phyloP scores from a whole-genome alignment of 2,888 invertebrate genomes.

The Mechanitis mazaeus region DNA sequence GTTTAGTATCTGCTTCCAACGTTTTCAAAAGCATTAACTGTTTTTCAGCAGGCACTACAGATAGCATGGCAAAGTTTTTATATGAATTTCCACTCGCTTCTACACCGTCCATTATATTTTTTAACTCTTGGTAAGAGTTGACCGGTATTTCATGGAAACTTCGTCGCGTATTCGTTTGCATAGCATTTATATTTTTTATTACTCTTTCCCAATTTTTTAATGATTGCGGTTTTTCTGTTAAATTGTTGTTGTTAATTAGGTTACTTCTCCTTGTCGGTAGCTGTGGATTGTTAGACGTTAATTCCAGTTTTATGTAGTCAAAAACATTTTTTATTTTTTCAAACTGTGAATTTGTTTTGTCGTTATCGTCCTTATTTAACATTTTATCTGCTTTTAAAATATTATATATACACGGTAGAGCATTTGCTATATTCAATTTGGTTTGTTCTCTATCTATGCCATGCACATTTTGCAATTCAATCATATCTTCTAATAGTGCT shows the following conservation, averaged over 20 bases:
- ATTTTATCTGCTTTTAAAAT: conserved; percentile 38
- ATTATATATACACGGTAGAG: conserved; percentile 60
- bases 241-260: conserved; percentile 3
- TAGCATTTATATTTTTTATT: conserved; percentile 45
- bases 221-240: conserved; percentile 46
- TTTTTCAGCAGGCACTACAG: conserved; percentile 43
- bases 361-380: conserved; percentile 1
- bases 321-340: conserved; percentile 48
- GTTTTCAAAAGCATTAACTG: conserved; percentile 50
- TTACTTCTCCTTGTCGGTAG: conserved; percentile 40
- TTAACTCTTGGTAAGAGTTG: conserved; percentile 46
- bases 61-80: conserved; percentile 43
- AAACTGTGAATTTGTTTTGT: conserved; percentile 17
- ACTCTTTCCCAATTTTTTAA: conserved; percentile 58
- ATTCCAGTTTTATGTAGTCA: conserved; percentile 45
- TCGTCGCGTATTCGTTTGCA: conserved; percentile 41
- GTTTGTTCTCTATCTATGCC: conserved; percentile 36
- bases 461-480: conserved; percentile 50
- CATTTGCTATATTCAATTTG: conserved; percentile 47
- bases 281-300: conserved; percentile 27
- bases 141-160: conserved; percentile 28
- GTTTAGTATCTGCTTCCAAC: conserved; percentile 43
- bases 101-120: conserved; percentile 40
- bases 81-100: conserved; percentile 43
- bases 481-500: conserved; percentile 55